Conservation (phyloP, 2,797 vertebrate genomes). For the Micromesistius poutassou region DNA sequence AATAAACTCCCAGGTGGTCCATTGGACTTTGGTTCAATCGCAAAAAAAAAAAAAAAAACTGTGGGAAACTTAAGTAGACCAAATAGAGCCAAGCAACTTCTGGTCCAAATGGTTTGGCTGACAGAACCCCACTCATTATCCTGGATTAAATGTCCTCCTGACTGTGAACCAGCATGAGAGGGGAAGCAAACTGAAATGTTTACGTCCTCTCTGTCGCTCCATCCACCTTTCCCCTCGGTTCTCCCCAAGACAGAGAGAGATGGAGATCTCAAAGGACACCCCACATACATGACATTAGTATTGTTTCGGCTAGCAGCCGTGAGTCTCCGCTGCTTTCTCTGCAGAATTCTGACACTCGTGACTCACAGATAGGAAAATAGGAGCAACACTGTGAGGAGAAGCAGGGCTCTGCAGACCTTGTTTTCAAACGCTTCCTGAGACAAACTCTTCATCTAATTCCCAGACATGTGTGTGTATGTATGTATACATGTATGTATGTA, state of each 20-base stretch:
- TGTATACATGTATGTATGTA: too few species aligned
- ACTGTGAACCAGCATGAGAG: neutral
- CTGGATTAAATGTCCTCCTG: slow-evolving; percentile 2
- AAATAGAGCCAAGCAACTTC: neutral
- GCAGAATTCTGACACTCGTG: slow-evolving; percentile 53
- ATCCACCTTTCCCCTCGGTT: neutral
- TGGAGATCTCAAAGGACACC: neutral
- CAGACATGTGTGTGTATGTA: neutral
- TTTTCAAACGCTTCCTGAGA: neutral
- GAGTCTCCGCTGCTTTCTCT: slow-evolving; percentile 50
- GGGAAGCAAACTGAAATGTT: neutral
- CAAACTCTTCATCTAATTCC: neutral
- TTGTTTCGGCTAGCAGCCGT: slow-evolving; percentile 30
- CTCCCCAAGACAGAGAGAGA: neutral
- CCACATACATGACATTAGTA: neutral
- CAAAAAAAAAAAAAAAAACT: neutral
- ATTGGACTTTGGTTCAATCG: neutral
- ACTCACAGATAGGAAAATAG: slow-evolving; percentile 67
- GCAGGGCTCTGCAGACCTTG: slow-evolving; percentile 19
- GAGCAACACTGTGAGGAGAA: slow-evolving; percentile 20
- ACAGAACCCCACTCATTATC: neutral
- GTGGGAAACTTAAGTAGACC: neutral
- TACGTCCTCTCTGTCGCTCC: neutral
- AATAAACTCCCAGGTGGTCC: neutral
- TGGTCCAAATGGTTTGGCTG: neutral